phyloP scores from a whole-genome alignment of 2,797 vertebrate species.

The Scolopax bukidnonensis region DNA sequence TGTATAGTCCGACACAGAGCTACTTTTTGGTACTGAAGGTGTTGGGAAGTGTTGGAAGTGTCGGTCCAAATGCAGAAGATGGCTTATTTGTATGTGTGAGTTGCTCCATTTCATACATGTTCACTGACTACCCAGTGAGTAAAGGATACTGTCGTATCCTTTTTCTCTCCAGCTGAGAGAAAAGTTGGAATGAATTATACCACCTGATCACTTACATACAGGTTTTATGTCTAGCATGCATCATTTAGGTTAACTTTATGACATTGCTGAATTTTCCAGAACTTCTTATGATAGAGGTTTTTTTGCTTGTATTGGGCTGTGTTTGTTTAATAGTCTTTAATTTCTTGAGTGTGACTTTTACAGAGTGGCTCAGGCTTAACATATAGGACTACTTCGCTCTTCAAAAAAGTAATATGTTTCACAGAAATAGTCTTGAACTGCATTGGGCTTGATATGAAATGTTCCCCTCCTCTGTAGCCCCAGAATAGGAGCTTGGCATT shows the following conservation, averaged over 20 bases:
- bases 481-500: slow-evolving; percentile 59
- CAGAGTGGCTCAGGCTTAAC: background rate
- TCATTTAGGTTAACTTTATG: background rate
- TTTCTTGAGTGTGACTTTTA: background rate
- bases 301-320: background rate
- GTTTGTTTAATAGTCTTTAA: background rate
- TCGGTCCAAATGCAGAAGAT: background rate
- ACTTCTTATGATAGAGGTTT: background rate
- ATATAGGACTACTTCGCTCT: background rate
- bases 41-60: background rate
- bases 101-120: background rate
- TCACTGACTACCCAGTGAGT: background rate
- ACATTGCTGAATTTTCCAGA: background rate
- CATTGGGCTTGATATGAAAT: background rate
- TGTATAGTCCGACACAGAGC: background rate
- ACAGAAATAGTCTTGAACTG: background rate
- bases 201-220: background rate
- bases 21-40: background rate
- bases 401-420: background rate
- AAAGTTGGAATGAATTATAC: background rate
- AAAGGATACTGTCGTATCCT: background rate
- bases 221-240: background rate
- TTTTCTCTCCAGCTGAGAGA: background rate
- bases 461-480: slow-evolving; percentile 17
- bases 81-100: background rate